phyloP scores from a whole-genome alignment of 1,140 invertebrate genomes.

The Diorhabda carinulata region DNA sequence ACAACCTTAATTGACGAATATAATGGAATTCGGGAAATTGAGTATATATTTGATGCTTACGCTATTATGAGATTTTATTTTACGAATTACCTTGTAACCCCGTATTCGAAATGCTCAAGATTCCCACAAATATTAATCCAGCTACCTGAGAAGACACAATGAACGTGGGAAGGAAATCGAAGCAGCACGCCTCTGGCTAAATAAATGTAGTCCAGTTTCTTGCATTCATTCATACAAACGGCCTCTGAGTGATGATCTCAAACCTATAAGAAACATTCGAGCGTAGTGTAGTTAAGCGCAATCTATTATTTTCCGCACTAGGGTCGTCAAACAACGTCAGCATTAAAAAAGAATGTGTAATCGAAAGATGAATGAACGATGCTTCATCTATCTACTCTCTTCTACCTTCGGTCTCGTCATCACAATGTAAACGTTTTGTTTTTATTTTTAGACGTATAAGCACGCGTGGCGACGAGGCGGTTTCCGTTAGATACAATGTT shows the following conservation, averaged over 20 bases:
- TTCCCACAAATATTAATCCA: no score
- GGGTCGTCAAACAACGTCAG: constrained; percentile 1
- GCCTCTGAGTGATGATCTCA: background rate
- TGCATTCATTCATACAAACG: background rate
- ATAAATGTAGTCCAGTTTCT: constrained; percentile 2
- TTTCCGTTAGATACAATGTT: background rate
- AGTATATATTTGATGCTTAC: no score
- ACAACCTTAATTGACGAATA: no score
- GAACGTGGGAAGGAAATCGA: no score
- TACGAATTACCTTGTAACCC: no score
- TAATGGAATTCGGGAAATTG: no score
- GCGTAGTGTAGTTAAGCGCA: background rate
- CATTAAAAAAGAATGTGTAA: background rate
- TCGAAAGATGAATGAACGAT: background rate
- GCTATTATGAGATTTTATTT: no score
- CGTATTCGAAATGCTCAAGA: no score
- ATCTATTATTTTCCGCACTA: constrained; percentile 1
- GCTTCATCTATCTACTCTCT: background rate
- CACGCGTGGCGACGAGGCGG: background rate
- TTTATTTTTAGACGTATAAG: background rate
- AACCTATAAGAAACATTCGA: background rate
- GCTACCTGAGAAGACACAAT: no score
- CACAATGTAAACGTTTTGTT: background rate
- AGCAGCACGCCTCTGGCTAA: background rate
- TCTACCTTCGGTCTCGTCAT: background rate